phyloP scores from a whole-genome alignment of 1,140 invertebrate genomes.

The Phenacoccus solenopsis region DNA sequence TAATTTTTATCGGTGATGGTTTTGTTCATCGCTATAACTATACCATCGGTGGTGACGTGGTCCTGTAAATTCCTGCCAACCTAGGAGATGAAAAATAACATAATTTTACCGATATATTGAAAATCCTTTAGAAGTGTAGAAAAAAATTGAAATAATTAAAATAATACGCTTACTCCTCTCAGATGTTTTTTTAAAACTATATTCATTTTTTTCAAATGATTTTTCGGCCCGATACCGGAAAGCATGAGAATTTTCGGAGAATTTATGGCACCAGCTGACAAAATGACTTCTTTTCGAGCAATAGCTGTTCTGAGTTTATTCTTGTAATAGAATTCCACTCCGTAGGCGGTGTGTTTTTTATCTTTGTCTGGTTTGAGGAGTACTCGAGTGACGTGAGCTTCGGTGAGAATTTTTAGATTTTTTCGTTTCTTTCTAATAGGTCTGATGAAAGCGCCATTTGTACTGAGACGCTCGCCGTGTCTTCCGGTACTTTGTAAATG shows the following conservation, averaged over 20 bases:
- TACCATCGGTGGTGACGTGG: constrained; percentile 33
- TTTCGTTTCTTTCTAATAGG: constrained; percentile 49
- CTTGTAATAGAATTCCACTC: constrained; percentile 47
- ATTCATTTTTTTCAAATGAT: constrained; percentile 30
- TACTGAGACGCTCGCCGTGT: constrained; percentile 51
- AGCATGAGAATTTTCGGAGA: constrained; percentile 35
- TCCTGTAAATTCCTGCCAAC: constrained; percentile 37
- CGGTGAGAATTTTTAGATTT: constrained; percentile 56
- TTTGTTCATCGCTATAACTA: constrained; percentile 37
- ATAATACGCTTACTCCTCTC: constrained; percentile 31
- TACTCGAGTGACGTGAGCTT: constrained; percentile 54
- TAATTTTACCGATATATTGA: too few relatives aligned
- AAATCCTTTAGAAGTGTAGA: too few relatives aligned
- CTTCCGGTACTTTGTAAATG: constrained; percentile 43
- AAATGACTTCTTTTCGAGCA: constrained; percentile 60
- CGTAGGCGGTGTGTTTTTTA: constrained; percentile 30
- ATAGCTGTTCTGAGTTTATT: constrained; percentile 50
- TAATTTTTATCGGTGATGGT: constrained; percentile 34
- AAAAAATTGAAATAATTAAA: constrained; percentile 37
- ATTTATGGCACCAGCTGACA: constrained; percentile 33
- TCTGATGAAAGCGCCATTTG: constrained; percentile 50
- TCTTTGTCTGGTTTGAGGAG: constrained; percentile 39
- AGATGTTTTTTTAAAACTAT: constrained; percentile 31
- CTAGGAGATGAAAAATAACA: neutral
- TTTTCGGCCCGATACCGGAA: constrained; percentile 35